Evolutionary conservation across 2,888 invertebrate genomes (phyloP), one percentile per base, ranked within the genome.

Genomic region (Barypeithes pellucidus): DNA sequence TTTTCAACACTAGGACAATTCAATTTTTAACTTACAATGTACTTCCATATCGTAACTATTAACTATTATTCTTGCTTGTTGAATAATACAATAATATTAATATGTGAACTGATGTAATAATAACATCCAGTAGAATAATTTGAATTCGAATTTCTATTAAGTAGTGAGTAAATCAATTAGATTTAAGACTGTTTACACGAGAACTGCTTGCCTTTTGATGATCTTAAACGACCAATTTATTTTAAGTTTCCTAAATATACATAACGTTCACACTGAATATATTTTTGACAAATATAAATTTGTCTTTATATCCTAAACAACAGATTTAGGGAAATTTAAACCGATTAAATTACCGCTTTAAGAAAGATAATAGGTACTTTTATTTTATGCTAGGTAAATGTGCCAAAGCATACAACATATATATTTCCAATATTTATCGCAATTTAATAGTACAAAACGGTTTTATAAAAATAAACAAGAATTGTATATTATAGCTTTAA

Each of bases 301-400:
- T 18, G 47, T 20, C 47, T 47, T 47, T 47, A 47, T 47, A 18
- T 18, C 7, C 20, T 7, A 22, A 22, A 50, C 50, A 24, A 22
- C 50, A 24, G 24, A 24, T 50, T 50, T 22, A 50, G n/a, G 22
- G 24, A 50, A 50, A 50, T 24, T 50, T 50, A 50, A n/a, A 5
- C 5, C n/a, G 1, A 1, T n/a, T n/a, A 24, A 50, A 50, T 50
- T 24, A 24, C 11, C 3, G 22, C n/a, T 50, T 18, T 9, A 11
- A 20, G 47, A 24, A 11, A 22, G n/a, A 24, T 22, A n/a, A 9
- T 29, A 5, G 29, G 29, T n/a, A 41, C 8, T 45, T 45, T 16
- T 16, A 45, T 20, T 47, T 20, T 20, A 47, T 20, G 11, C 20
- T 9, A 3, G 18, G 18, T 47, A 20, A 22, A 18, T 47, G 1